Evolutionary conservation across 2,888 invertebrate species (phyloP), one percentile per base, ranked within the genome.

Genomic region (Tipula helvola): DNA sequence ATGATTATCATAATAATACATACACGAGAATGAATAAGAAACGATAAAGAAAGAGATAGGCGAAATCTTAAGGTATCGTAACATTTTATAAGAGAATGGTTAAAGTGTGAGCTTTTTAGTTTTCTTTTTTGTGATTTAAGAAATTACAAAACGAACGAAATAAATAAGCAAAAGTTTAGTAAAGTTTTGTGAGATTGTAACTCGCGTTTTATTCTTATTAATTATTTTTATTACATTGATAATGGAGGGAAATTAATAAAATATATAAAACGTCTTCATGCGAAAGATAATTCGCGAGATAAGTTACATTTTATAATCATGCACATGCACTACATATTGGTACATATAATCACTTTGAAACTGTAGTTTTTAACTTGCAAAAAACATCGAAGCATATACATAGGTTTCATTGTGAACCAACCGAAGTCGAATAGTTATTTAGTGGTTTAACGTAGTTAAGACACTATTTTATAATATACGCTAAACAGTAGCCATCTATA

Each of bases 1-100:
- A 86, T 86, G 86, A 86, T 86, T 86, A 86, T 86, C 28, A 86
- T 86, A 86, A 86, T 71, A 71, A 71, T 71, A 71, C 86, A 28
- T 86, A 47, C 84, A 84, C 84, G 39, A 39, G 71, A 71, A 28
- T 71, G 71, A 71, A 71, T 71, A 71, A 71, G 71, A 18, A 18
- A 28, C 28, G 71, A 10, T 28, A 2, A 71, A 71, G 71, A 71
- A 71, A 71, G 71, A 28, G 71, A 71, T 3, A 18, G 8, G 8
- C 18, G 5, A 7, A 2, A 71, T 71, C 28, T 71, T 71, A 71
- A 71, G 18, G 71, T 71, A 18, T 71, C 28, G 71, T 71, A 71
- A 28, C 28, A 71, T 71, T 39, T 7, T 39, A 71, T 10, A 71
- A 71, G 71, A 71, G 28, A 71, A 71, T 71, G 8, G 18, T 71